Evolutionary conservation across 2,888 invertebrate genomes (phyloP), one percentile per base, ranked within the genome.

Genomic region (Hyposoter dolosus): DNA sequence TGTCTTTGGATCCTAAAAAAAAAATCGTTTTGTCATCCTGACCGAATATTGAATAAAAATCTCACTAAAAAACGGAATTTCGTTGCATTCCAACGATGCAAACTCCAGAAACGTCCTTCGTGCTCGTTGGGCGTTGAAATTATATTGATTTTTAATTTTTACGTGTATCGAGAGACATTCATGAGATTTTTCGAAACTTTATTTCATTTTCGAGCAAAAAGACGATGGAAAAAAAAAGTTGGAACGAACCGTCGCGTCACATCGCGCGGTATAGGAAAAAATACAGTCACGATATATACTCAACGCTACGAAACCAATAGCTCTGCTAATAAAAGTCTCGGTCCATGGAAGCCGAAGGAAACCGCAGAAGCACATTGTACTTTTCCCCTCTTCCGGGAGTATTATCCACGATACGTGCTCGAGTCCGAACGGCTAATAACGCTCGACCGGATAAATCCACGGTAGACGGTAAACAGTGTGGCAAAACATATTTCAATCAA

Each of bases 401-500:
- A 87, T 88, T 89, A 88, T 88, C 88, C 81, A 65, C 74, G 71
- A 84, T 87, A 89, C 85, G 87, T 86, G 86, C 74, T 50, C 74
- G 69, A 86, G 83, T 88, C 80, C 84, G 47, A 72, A 77, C 76
- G 87, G 84, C 89, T 88, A 87, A 87, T 89, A 88, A 90, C 89
- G 89, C 88, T 78, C 87, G 86, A 85, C 79, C 56, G 89, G 87
- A 90, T 90, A 90, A 88, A 88, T 89, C 90, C 89, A 89, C 87
- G 88, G 88, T 88, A 82, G 85, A 89, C 89, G 88, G 90, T 90
- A 91, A 92, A 92, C 92, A 91, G 43, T 88, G 89, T 88, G 89
- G 90, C 89, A 90, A 91, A 92, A 92, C 91, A 91, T 91, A 91
- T 92, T 92, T 92, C 92, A 92, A 92, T 92, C 92, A 92, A 92